phyloP scores from a whole-genome alignment of 2,888 invertebrate genomes.

The Gandaritis pyraliata region DNA sequence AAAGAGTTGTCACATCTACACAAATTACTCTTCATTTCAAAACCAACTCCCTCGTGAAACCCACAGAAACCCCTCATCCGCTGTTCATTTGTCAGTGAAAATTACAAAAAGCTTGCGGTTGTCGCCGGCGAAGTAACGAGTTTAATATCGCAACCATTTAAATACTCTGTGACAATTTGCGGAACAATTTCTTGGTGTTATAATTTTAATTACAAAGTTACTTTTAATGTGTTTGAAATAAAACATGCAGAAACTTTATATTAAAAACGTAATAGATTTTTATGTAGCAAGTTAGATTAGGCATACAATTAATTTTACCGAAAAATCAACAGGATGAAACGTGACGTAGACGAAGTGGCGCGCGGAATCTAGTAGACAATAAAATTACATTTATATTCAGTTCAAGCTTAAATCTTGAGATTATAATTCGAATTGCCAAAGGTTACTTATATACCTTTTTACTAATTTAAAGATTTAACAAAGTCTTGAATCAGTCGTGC shows the following conservation, averaged over 20 bases:
- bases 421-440: slow-evolving; percentile 42
- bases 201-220: slow-evolving; percentile 5
- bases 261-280: too few relatives aligned
- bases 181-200: slow-evolving; percentile 1
- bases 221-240: neutral
- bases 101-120: slow-evolving; percentile 77
- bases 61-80: slow-evolving; percentile 45
- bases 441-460: slow-evolving; percentile 39
- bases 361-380: too few relatives aligned
- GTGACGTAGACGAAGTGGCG: too few relatives aligned
- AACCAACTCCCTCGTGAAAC: slow-evolving; percentile 52
- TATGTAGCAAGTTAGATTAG: too few relatives aligned
- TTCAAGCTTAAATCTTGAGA: neutral
- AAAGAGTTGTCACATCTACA: slow-evolving; percentile 43
- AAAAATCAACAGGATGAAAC: too few relatives aligned
- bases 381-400: too few relatives aligned
- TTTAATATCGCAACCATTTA: slow-evolving; percentile 64
- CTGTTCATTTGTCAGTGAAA: slow-evolving; percentile 77
- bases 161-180: slow-evolving; percentile 27
- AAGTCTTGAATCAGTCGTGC: slow-evolving; percentile 51
- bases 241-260: neutral
- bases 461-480: slow-evolving; percentile 52
- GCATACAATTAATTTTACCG: too few relatives aligned
- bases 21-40: slow-evolving; percentile 56
- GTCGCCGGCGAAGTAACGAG: slow-evolving; percentile 59